phyloP scores from a whole-genome alignment of 2,797 vertebrate species.

The Huso huso region DNA sequence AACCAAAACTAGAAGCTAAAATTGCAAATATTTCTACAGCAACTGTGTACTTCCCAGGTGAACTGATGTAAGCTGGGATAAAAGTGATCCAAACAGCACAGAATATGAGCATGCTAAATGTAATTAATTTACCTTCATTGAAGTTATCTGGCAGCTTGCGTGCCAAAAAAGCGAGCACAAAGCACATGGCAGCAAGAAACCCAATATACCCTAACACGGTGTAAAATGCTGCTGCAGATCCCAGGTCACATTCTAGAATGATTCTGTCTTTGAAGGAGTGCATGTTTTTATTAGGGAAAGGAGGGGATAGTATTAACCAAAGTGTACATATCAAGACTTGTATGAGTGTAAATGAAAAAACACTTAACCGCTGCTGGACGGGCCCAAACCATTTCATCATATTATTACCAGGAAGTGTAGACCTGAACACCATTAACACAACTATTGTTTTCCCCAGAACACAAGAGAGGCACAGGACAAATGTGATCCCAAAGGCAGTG shows the following conservation, averaged over 20 bases:
- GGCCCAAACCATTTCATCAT: slow-evolving; percentile 15
- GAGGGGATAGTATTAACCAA: slow-evolving; percentile 38
- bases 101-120: slow-evolving; percentile 48
- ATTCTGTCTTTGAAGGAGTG: slow-evolving; percentile 37
- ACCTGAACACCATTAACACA: slow-evolving; percentile 12
- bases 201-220: slow-evolving; percentile 40
- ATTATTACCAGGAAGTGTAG: slow-evolving; percentile 4
- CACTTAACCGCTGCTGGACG: slow-evolving; percentile 32
- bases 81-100: slow-evolving; percentile 45
- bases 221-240: slow-evolving; percentile 40
- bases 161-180: slow-evolving; percentile 39
- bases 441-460: slow-evolving; percentile 12
- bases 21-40: slow-evolving; percentile 49
- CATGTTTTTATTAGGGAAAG: slow-evolving; percentile 36
- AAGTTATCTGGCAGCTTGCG: slow-evolving; percentile 40
- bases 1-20: slow-evolving; percentile 43
- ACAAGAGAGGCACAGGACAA: slow-evolving; percentile 8
- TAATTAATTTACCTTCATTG: slow-evolving; percentile 44
- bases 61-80: slow-evolving; percentile 43
- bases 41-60: slow-evolving; percentile 42
- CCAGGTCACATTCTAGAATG: slow-evolving; percentile 40
- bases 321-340: slow-evolving; percentile 40
- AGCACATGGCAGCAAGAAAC: slow-evolving; percentile 36
- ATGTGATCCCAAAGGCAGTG: slow-evolving; percentile 1
- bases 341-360: slow-evolving; percentile 39